phyloP scores from a whole-genome alignment of 2,113 vertebrate genomes.

The Podarcis cretensis region DNA sequence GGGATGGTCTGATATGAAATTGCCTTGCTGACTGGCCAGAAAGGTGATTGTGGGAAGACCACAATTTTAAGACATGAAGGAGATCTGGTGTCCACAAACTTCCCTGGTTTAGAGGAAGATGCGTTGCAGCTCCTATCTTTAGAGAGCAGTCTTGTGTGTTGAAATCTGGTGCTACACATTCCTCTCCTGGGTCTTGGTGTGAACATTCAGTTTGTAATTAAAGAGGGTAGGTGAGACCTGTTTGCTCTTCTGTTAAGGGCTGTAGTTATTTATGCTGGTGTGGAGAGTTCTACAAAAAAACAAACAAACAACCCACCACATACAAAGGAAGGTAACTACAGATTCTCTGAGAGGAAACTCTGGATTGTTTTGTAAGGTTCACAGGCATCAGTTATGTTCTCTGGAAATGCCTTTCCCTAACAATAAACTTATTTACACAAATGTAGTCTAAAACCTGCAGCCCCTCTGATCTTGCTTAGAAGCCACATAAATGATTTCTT shows the following conservation, averaged over 20 bases:
- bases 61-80: neutral
- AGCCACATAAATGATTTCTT: neutral
- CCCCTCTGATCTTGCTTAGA: neutral
- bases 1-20: neutral
- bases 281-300: neutral
- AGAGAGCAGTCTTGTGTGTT: neutral
- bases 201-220: neutral
- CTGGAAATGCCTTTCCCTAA: neutral
- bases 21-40: neutral
- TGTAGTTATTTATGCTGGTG: neutral
- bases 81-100: neutral
- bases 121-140: neutral
- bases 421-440: neutral
- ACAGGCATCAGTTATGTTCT: neutral
- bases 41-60: no score
- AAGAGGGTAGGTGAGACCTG: neutral
- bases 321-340: neutral
- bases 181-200: neutral
- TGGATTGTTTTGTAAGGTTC: neutral
- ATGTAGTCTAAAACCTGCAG: neutral
- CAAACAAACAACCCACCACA: no score
- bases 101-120: neutral
- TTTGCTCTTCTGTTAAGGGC: neutral
- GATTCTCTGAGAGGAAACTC: neutral
- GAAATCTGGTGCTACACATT: neutral